Base-by-base conservation (phyloP, 1,140 invertebrate species). In the Papilio aristodemus region DNA sequence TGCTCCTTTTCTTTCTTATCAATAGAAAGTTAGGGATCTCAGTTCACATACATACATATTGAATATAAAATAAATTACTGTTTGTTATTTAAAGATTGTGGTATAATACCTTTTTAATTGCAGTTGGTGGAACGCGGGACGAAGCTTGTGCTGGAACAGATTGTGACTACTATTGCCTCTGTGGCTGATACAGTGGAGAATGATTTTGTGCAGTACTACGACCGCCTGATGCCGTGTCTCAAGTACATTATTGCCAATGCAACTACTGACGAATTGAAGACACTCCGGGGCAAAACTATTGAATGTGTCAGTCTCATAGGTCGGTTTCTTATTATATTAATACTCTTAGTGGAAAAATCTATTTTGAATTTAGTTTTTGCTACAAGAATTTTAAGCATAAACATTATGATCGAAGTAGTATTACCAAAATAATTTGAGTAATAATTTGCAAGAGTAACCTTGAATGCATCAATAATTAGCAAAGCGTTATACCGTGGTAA, bases 281-380 rank as follows among this genome's bases (percentile, higher is more conserved):
- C 99, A 84, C 92, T 99, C 5, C 93, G 99, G 59, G 98, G 95
- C 69, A 99, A 99, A 91, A 98, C 98, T 0, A 99, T 99, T 75
- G 99, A 99, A 91, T 99, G 99, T 86, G 98, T 99, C 36, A 99
- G 98, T 86, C 93, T 99, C 25, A 99, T 99, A 87, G 99, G 98
- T 92, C 66, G 69, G 83, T 77, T 54, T 36, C 43, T 62, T 38
- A 67, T 71, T 32, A 37, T 72, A 25, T 67, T 38, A 22, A 63
- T 22, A 39, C 46, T 27, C 54, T 43, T 7, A 46, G 4, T 22
- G 10, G 10, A 10, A 54, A 14, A n/a, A 19, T 10, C 19, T 19
- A 9, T 19, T 50, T 9, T 2, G 11, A 25, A 0, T 13, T 9
- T 46, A 46, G 6, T n/a, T n/a, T n/a, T n/a, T n/a, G n/a, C n/a